Percentiles rank a stretch among this genome's conserved stretches.
phyloP scores from a whole-genome alignment of 2,888 invertebrate species.

The Caenorhabditis zanzibari region DNA sequence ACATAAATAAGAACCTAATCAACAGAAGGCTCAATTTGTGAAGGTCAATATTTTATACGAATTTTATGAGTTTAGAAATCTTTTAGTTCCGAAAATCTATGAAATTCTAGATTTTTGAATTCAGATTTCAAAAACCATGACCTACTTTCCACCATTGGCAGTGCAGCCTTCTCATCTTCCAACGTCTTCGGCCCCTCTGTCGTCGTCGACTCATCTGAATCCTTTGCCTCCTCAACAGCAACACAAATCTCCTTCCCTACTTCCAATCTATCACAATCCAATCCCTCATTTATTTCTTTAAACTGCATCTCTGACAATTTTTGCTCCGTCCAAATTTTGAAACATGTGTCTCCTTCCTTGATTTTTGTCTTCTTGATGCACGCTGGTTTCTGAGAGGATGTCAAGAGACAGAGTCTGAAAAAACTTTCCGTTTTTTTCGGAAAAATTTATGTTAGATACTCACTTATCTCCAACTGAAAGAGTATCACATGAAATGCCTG shows the following conservation, averaged over 20 bases:
- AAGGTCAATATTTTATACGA: no score
- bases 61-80: no score
- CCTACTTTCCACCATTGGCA: conserved; percentile 20
- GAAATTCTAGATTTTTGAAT: no score
- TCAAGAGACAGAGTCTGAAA: conserved; percentile 2
- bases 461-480: conserved; percentile 42
- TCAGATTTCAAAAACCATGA: not conserved
- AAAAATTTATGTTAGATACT: no score
- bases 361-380: conserved; percentile 11
- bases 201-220: no score
- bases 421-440: no score
- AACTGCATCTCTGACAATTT: conserved; percentile 21
- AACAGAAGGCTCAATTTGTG: no score
- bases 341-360: conserved; percentile 39
- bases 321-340: conserved; percentile 33
- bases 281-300: conserved; percentile 21
- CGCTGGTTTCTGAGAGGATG: conserved; percentile 17
- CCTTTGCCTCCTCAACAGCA: not conserved
- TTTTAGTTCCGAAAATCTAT: no score
- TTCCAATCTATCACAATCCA: conserved; percentile 36
- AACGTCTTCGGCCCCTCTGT: no score
- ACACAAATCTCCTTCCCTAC: conserved; percentile 16
- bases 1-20: no score
- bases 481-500: conserved; percentile 20
- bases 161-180: no score